Base-by-base conservation (phyloP, 1,140 invertebrate species). In the Sitobion miscanthi region DNA sequence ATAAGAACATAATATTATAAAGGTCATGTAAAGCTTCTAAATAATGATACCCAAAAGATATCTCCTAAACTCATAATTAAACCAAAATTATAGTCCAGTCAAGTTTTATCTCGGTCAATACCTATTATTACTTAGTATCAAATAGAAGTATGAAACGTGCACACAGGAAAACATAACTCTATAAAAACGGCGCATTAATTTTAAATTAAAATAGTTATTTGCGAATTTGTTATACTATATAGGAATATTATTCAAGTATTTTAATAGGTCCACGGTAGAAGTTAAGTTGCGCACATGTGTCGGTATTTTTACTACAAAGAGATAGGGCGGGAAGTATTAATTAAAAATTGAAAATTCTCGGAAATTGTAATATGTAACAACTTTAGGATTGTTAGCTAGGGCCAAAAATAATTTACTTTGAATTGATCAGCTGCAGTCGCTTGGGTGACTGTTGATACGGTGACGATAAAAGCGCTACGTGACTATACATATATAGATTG, bases 141-240 rank as follows among this genome's bases (percentile, higher is more conserved):
- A 77, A 77, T 17, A 1, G 14, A 77, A n/a, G 30, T 17, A 35
- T n/a, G 30, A 4, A 17, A n/a, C 4, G 30, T 23, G 14, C 4
- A n/a, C n/a, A 30, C 6, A 4, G n/a, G 4, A 77, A 77, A 77
- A 77, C 62, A 17, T 77, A n/a, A 77, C 14, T 9, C 1, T 9
- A 77, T 14, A 0, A 3, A 69, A 69, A 69, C 30, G 62, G 25
- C 4, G 25, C 42, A 42, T 69, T n/a, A 77, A 77, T 3, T 77
- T 77, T 77, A 77, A 77, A 77, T 77, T 77, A n/a, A 77, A 77
- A 77, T 77, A n/a, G 62, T n/a, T 35, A 77, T 17, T n/a, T n/a
- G 62, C 0, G 4, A 69, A 69, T n/a, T 69, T 7, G 0, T n/a
- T 5, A 69, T 30, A 69, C 9, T n/a, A 69, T 62, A 11, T 25